These are phyloP conservation scores for Heliconius sara DNA, from an alignment of 2,888 invertebrate genomes.

Conservation along the genomic window DNA sequence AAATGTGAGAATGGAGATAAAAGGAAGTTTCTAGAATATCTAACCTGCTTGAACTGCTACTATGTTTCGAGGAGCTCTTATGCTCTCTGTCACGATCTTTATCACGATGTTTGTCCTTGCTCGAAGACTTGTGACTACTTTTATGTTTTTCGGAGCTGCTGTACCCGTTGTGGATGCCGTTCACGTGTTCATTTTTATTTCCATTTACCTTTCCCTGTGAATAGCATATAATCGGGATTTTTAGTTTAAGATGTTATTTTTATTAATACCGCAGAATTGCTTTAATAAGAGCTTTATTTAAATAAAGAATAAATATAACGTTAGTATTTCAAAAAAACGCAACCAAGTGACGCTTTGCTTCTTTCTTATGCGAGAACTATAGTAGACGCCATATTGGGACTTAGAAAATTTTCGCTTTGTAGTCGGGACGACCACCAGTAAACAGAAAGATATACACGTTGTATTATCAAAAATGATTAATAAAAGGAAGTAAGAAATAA, in stretches of 20 bases:
- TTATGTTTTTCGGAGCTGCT: slow-evolving; percentile 81
- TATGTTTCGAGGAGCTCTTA: slow-evolving; percentile 81
- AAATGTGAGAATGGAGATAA: slow-evolving; percentile 13
- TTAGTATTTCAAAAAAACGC: slow-evolving; percentile 30
- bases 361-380: slow-evolving; percentile 82
- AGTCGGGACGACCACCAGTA: slow-evolving; percentile 80
- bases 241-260: not conserved
- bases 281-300: not conserved
- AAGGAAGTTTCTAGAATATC: slow-evolving; percentile 66
- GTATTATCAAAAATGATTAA: slow-evolving; percentile 38
- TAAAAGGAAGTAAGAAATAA: slow-evolving; percentile 49
- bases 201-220: slow-evolving; percentile 82
- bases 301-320: not conserved
- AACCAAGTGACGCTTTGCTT: slow-evolving; percentile 72
- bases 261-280: not conserved
- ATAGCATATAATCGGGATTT: slow-evolving; percentile 44
- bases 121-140: slow-evolving; percentile 87
- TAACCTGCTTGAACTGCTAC: slow-evolving; percentile 81
- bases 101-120: slow-evolving; percentile 88
- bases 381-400: slow-evolving; percentile 95
- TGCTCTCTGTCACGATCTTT: slow-evolving; percentile 86
- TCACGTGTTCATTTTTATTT: slow-evolving; percentile 86
- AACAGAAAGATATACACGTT: slow-evolving; percentile 59
- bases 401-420: slow-evolving; percentile 85
- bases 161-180: slow-evolving; percentile 92